These are phyloP conservation scores for Globicephala melas DNA, from an alignment of 2,113 vertebrate species.

Conservation along the genomic window DNA sequence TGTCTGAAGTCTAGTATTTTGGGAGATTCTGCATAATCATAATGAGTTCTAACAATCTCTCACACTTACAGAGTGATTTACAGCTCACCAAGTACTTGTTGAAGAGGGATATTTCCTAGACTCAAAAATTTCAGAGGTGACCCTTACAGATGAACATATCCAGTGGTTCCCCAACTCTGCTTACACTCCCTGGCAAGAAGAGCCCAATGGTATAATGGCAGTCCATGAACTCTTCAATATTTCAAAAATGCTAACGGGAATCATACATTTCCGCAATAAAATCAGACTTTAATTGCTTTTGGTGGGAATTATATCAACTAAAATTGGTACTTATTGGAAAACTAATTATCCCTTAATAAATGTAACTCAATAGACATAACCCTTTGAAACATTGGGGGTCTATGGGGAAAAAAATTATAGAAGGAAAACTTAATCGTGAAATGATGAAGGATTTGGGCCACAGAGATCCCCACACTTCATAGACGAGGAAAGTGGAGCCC, in stretches of 20 bases:
- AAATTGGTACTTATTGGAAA: slow-evolving; percentile 70
- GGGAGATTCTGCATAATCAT: background rate
- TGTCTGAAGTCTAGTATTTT: background rate
- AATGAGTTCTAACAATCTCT: background rate
- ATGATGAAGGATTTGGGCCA: background rate
- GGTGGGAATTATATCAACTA: slow-evolving; percentile 65
- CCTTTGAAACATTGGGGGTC: background rate
- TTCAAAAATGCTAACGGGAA: slow-evolving; percentile 65
- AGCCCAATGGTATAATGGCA: background rate
- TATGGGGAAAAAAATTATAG: background rate
- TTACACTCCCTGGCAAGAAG: background rate
- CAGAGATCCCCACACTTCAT: background rate
- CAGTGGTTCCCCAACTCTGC: background rate
- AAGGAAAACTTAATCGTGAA: background rate
- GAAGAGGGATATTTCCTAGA: background rate
- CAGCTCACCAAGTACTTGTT: background rate
- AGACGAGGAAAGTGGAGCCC: background rate
- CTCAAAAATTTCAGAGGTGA: background rate
- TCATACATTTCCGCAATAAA: slow-evolving; percentile 62
- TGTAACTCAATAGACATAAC: background rate
- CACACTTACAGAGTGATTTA: background rate
- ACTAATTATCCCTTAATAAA: slow-evolving; percentile 55
- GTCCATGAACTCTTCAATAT: slow-evolving; percentile 50
- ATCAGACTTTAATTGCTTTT: slow-evolving; percentile 64
- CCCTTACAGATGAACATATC: background rate